Base-by-base conservation (phyloP, 1,140 invertebrate species). In the Nebria ingens region DNA sequence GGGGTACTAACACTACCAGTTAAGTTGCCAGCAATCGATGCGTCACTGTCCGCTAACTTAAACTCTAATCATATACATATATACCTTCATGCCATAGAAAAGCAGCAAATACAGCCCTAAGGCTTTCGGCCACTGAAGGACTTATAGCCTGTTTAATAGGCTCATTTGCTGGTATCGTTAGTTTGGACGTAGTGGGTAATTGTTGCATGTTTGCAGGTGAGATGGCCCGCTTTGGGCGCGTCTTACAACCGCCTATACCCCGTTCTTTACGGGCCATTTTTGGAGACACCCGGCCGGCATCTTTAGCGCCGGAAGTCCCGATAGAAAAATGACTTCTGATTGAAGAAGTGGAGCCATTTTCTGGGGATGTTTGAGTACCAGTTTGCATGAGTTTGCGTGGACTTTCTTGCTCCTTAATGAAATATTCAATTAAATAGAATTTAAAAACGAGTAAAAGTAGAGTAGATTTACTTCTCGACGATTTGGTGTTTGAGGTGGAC, bases 1-100 rank as follows among this genome's bases (percentile, higher is more conserved):
- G n/a, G n/a, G n/a, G n/a, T n/a, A n/a, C n/a, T n/a, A n/a, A n/a
- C n/a, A n/a, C n/a, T n/a, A n/a, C n/a, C n/a, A n/a, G n/a, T n/a
- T 34, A 9, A 9, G 29, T 9, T 34, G n/a, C 9, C n/a, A 34
- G 29, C n/a, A 34, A 34, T 34, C 9, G 9, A 34, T 34, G n/a
- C 29, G 9, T n/a, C 29, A 34, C n/a, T 9, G 29, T 34, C n/a
- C 9, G n/a, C n/a, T 9, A 34, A 9, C 9, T 34, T 9, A 34
- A 34, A 9, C 29, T 9, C 29, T 9, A 9, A 34, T 34, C n/a
- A n/a, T n/a, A n/a, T n/a, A 17, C 34, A 40, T 19, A 25, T 9
- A 17, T 66, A 77, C 80, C 93, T 77, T 97, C 93, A 70, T 98
- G 95, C 94, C 94, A 98, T 1, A 98, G 71, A 64, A 97, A 87